Evolutionary conservation across 1,140 invertebrate species (phyloP).

Genomic region (Papilio polytes): DNA sequence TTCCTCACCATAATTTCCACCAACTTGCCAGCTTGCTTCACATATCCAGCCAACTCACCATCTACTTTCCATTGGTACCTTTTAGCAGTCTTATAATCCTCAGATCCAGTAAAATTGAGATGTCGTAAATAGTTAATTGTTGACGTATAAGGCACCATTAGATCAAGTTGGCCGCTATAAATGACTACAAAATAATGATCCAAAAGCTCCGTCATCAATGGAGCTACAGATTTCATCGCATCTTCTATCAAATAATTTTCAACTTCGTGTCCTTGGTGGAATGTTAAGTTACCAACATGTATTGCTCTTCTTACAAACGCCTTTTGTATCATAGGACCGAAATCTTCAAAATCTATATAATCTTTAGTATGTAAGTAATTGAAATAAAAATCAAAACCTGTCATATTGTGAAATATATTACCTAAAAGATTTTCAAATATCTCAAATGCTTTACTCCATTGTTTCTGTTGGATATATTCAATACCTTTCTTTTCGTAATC

Average conservation of each 20-base stretch:
- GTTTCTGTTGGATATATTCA: constrained; percentile 85
- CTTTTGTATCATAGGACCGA: constrained; percentile 85
- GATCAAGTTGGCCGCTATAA: constrained; percentile 94
- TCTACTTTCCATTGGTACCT: constrained; percentile 89
- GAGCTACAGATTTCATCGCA: constrained; percentile 92
- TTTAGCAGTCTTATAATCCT: constrained; percentile 86
- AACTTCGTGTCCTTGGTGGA: constrained; percentile 86
- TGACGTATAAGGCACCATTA: constrained; percentile 92
- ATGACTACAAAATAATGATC: constrained; percentile 88
- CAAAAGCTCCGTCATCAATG: constrained; percentile 89
- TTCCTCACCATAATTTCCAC: constrained; percentile 92
- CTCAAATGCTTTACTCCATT: constrained; percentile 87
- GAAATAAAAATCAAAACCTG: constrained; percentile 91
- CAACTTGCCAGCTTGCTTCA: constrained; percentile 88
- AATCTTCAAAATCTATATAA: constrained; percentile 73
- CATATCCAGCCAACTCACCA: constrained; percentile 90
- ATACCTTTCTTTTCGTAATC: constrained; percentile 84
- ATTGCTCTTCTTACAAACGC: constrained; percentile 87
- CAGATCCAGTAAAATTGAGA: constrained; percentile 87
- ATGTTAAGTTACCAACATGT: constrained; percentile 92
- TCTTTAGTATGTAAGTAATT: constrained; percentile 89
- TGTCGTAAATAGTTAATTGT: constrained; percentile 89
- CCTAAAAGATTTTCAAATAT: constrained; percentile 89
- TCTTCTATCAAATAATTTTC: constrained; percentile 89
- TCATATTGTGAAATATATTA: constrained; percentile 91